Evolutionary conservation across 2,797 vertebrate genomes (phyloP).

Genomic region (Phyllotis vaccarum): DNA sequence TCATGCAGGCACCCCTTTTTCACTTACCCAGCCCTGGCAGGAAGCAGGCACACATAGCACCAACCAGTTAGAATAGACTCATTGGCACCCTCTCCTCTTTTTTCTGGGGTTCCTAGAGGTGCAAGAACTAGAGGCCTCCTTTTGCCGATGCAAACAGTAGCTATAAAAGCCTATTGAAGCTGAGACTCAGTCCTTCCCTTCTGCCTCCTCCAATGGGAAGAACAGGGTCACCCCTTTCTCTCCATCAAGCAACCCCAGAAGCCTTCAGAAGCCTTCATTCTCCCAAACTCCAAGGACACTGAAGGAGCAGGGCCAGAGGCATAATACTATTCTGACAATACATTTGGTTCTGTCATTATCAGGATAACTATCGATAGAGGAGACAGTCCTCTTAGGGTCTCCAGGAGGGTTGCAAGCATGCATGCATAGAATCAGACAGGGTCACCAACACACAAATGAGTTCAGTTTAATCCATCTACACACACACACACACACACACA

Average conservation of each 20-base stretch:
- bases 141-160: background rate
- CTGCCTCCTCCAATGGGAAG: background rate
- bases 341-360: background rate
- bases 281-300: background rate
- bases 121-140: background rate
- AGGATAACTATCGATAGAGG: background rate
- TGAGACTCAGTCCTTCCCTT: background rate
- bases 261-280: background rate
- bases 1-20: constrained; percentile 20
- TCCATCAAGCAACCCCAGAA: background rate
- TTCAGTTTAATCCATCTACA: background rate
- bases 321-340: background rate
- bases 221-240: background rate
- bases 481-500: background rate
- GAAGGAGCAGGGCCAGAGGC: background rate
- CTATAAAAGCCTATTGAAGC: background rate
- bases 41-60: background rate
- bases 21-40: background rate
- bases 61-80: background rate
- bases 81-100: background rate
- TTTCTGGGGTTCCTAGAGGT: background rate
- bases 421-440: background rate
- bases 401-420: background rate
- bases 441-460: background rate
- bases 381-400: background rate